Conservation (phyloP, 2,113 vertebrate genomes). For the Eira barbara region DNA sequence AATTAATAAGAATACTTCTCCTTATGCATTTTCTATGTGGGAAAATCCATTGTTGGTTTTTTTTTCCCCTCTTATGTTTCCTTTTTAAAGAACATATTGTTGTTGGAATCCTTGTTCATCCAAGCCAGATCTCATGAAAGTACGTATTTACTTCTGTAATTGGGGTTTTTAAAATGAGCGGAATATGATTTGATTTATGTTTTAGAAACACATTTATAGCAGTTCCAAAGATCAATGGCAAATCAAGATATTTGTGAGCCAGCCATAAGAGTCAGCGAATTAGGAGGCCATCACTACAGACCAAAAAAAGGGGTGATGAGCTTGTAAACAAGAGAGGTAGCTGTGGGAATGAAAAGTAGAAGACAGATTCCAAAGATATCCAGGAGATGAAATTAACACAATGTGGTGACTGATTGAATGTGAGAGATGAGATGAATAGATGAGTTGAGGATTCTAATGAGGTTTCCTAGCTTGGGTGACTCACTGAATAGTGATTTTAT, state of each 20-base stretch:
- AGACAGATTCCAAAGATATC: slow-evolving; percentile 24
- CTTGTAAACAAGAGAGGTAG: background rate
- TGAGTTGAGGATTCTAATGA: slow-evolving; percentile 52
- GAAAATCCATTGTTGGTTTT: background rate
- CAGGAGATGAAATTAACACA: slow-evolving; percentile 20
- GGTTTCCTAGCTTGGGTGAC: slow-evolving; percentile 45
- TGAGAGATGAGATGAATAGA: slow-evolving; percentile 63
- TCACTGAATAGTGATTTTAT: slow-evolving; percentile 58
- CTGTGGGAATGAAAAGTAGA: slow-evolving; percentile 21
- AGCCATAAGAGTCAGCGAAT: background rate
- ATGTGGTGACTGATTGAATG: slow-evolving; percentile 47
- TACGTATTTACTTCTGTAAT: slow-evolving; percentile 32
- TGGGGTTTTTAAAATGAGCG: background rate
- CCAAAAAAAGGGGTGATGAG: background rate
- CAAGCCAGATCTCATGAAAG: background rate
- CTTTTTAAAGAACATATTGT: background rate
- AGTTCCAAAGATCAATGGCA: background rate
- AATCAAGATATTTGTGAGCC: background rate
- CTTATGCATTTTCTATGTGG: background rate
- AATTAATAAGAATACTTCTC: background rate
- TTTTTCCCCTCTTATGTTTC: background rate
- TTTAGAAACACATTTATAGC: background rate
- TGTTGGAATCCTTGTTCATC: background rate
- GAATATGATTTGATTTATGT: background rate
- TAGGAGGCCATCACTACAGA: background rate